Conservation (phyloP, 2,113 vertebrate species). For the Oxygymnocypris stewartii region DNA sequence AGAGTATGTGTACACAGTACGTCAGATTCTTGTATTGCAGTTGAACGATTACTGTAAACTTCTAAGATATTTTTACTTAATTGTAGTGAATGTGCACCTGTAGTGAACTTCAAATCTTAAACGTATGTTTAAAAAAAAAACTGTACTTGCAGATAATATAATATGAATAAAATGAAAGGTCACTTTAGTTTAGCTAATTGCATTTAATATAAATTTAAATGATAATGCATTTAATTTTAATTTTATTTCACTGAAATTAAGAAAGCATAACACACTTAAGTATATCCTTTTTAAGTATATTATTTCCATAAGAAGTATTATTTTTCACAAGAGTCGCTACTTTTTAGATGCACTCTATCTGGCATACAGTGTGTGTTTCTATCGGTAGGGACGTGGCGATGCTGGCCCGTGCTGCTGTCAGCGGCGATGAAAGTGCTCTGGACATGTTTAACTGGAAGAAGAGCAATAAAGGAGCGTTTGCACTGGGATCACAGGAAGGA, state of each 20-base stretch:
- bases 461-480: conserved; percentile 73
- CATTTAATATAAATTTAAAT: no score
- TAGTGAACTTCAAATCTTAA: background rate
- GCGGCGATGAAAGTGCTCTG: conserved; percentile 90
- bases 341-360: background rate
- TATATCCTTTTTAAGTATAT: background rate
- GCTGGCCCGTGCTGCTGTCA: conserved; percentile 90
- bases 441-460: conserved; percentile 97
- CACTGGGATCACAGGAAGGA: conserved; percentile 80
- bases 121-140: background rate
- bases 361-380: conserved; percentile 20
- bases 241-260: no score
- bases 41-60: background rate
- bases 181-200: background rate
- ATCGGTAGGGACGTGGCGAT: conserved; percentile 82
- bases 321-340: background rate
- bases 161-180: background rate
- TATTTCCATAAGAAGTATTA: background rate
- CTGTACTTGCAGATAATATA: no score
- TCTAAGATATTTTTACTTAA: background rate
- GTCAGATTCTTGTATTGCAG: background rate
- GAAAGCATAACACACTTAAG: no score
- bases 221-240: background rate
- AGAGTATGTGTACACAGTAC: no score
- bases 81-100: background rate